Base-by-base conservation (phyloP, 2,888 invertebrate genomes). In the Koerneria pararmatus region DNA sequence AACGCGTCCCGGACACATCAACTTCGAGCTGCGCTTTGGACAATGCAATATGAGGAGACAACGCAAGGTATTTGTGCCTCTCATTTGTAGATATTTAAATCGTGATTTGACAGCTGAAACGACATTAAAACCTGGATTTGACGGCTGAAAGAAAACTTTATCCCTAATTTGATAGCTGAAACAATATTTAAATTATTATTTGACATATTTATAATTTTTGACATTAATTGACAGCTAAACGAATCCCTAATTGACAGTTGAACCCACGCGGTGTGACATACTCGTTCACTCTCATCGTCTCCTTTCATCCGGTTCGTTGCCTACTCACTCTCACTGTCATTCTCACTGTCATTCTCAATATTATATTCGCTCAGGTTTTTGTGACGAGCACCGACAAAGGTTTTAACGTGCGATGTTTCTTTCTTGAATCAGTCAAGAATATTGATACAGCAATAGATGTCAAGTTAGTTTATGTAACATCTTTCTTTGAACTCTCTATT, bases 11-110 rank as follows among this genome's bases (percentile, higher is more conserved):
- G 64, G 48, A 19, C 37, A 64, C 24, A 69, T 74, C 5, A 70
- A 76, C 29, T 79, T 83, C 68, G 69, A 74, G n/a, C 70, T 83
- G 15, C 75, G 75, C 22, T 80, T 83, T 46, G 83, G 83, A 37
- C 76, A 74, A n/a, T 83, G 83, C 65, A 82, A 82, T 57, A 83
- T 83, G 83, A 69, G 83, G 6, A 57, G 83, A 31, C 80, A 82
- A 59, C 53, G 82, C 63, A 77, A 78, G 32, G 75, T 78, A 5
- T n/a, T n/a, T 11, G 53, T n/a, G 8, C n/a, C n/a, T n/a, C n/a
- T n/a, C n/a, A n/a, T n/a, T n/a, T n/a, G n/a, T n/a, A n/a, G n/a
- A n/a, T n/a, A n/a, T n/a, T 67, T 27, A 29, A 31, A 31, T 46
- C 34, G 22, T 51, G 32, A 4, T 19, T 22, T n/a, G 19, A 29